Evolutionary conservation across 2,888 invertebrate genomes (phyloP).

Genomic region (Argyresthia goedartella): DNA sequence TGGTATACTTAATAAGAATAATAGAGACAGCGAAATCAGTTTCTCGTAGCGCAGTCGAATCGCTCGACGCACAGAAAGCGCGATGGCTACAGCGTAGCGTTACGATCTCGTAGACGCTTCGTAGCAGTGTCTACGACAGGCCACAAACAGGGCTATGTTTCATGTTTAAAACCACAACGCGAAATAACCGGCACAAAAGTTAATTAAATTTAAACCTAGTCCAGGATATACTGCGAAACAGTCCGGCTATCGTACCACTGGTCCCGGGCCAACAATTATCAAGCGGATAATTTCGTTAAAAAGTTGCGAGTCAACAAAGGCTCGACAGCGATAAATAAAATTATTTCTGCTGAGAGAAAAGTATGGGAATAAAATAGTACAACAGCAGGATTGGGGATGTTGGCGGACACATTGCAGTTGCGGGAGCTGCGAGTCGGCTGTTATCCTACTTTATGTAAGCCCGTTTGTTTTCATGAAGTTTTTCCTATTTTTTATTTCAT

Average conservation of each 20-base stretch:
- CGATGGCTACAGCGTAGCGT: no score
- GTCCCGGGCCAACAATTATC: constrained; percentile 33
- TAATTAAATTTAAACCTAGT: constrained; percentile 3
- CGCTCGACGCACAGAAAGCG: no score
- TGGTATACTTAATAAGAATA: no score
- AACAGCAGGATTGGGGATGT: constrained; percentile 8
- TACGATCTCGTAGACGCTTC: no score
- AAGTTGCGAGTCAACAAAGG: constrained; percentile 38
- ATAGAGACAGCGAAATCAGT: no score
- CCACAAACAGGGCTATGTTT: not conserved
- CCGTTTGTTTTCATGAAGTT: not conserved
- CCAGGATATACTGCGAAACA: not conserved
- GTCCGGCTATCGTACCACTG: constrained; percentile 3
- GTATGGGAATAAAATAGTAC: constrained; percentile 9
- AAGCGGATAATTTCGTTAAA: constrained; percentile 58
- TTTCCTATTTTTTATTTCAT: no score
- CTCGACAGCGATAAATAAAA: constrained; percentile 54
- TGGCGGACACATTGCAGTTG: not conserved
- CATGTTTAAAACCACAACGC: constrained; percentile 1
- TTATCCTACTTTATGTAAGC: not conserved
- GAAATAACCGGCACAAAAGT: constrained; percentile 2
- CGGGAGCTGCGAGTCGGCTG: not conserved
- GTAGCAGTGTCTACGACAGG: no score
- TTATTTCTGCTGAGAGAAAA: constrained; percentile 29
- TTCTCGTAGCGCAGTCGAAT: no score